These are phyloP conservation scores for Lepidurus couesii DNA, from an alignment of 1,140 invertebrate species.

Conservation along the genomic window DNA sequence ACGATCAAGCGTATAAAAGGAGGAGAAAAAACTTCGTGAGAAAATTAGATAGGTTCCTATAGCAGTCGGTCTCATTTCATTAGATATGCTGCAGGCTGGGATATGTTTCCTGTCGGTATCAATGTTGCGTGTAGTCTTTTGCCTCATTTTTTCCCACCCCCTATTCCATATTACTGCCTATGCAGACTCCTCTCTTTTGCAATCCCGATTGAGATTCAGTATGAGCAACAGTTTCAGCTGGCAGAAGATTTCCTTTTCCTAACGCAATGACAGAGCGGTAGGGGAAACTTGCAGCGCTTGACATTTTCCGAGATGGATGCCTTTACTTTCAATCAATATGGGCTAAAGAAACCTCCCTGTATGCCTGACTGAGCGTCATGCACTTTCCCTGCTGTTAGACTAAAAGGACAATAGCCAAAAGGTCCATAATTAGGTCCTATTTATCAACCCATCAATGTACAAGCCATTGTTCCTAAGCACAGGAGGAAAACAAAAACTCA, in stretches of 20 bases:
- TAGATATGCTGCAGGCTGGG: slow-evolving; percentile 14
- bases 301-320: slow-evolving; percentile 8
- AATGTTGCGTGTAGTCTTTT: neutral
- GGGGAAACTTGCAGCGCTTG: neutral
- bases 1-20: neutral
- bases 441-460: neutral
- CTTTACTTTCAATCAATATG: slow-evolving; percentile 12
- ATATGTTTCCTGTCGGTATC: neutral
- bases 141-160: neutral
- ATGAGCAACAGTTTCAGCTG: slow-evolving; percentile 1
- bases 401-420: neutral
- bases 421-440: neutral
- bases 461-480: neutral
- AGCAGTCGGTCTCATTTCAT: slow-evolving; percentile 16
- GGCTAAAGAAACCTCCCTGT: neutral
- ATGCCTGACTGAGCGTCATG: neutral
- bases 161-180: neutral
- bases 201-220: neutral
- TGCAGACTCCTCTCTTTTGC: neutral
- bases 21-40: neutral
- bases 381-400: neutral
- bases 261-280: neutral
- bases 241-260: slow-evolving; percentile 8
- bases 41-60: neutral
- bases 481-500: neutral